A percentile compares a stretch with the other conserved stretches of the same genome.
phyloP scores from a whole-genome alignment of 2,113 vertebrate genomes.

The Paramisgurnus dabryanus region DNA sequence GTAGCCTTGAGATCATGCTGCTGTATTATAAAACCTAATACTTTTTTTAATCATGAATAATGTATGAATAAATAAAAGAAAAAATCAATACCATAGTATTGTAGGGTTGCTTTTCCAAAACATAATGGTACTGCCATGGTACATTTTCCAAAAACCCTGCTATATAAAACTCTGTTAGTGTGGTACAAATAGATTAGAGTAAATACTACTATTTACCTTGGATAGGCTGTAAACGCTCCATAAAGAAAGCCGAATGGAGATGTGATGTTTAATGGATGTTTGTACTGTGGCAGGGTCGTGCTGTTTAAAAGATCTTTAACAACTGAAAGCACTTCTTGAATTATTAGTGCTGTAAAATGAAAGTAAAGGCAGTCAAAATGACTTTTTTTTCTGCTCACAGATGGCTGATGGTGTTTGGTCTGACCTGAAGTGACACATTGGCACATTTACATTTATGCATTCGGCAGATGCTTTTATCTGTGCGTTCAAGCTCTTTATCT shows the following conservation, averaged over 20 bases:
- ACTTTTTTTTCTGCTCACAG: neutral
- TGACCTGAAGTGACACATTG: too few species aligned
- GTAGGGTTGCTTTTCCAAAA: neutral
- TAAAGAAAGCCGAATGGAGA: constrained; percentile 34
- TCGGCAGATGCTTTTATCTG: too few species aligned
- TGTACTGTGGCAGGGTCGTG: neutral
- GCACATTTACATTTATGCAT: too few species aligned
- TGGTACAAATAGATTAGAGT: neutral
- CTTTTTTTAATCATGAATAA: too few species aligned
- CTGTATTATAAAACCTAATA: too few species aligned
- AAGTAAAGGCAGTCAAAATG: neutral
- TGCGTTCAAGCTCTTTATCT: too few species aligned
- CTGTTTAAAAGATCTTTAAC: neutral
- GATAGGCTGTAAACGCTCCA: constrained; percentile 48
- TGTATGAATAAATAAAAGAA: constrained; percentile 5
- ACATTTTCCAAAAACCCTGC: neutral
- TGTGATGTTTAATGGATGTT: neutral
- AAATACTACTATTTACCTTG: neutral
- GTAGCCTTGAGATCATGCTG: too few species aligned
- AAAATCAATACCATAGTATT: too few species aligned
- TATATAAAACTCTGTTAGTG: neutral
- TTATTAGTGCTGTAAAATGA: neutral
- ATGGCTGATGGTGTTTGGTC: too few species aligned
- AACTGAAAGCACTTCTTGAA: constrained; percentile 9
- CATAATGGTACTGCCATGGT: too few species aligned